Evolutionary conservation across 2,797 vertebrate genomes (phyloP).

Genomic region (Neosalanx taihuensis): DNA sequence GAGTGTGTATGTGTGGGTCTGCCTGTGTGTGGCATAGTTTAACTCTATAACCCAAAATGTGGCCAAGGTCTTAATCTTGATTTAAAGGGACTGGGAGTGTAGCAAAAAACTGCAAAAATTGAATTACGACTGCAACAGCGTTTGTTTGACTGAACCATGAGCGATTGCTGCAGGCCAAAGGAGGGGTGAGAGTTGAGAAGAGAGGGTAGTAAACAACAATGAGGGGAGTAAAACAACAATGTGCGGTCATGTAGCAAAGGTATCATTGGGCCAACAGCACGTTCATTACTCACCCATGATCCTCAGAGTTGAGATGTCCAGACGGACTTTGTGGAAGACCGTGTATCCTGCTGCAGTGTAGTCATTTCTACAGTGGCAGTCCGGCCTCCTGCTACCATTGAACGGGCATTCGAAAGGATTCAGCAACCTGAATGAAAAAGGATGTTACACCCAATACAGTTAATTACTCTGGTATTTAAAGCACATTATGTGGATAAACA

Average conservation of each 20-base stretch:
- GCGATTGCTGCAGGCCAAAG: background rate
- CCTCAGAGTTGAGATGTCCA: slow-evolving; percentile 86
- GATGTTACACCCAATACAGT: background rate
- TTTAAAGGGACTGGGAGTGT: slow-evolving; percentile 23
- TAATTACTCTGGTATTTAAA: too few species aligned
- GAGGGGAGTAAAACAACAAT: slow-evolving; percentile 50
- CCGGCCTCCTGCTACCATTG: slow-evolving; percentile 87
- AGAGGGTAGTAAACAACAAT: too few species aligned
- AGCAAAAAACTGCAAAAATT: slow-evolving; percentile 18
- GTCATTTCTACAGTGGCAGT: slow-evolving; percentile 87
- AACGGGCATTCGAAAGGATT: slow-evolving; percentile 94
- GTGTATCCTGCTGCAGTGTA: slow-evolving; percentile 89
- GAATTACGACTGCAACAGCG: background rate
- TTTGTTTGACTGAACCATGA: slow-evolving; percentile 17
- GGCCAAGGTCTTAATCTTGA: slow-evolving; percentile 35
- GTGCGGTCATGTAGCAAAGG: slow-evolving; percentile 56
- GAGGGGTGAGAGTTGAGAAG: slow-evolving; percentile 1
- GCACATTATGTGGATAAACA: too few species aligned
- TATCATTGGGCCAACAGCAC: slow-evolving; percentile 34
- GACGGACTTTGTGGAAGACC: slow-evolving; percentile 86
- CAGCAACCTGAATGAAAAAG: slow-evolving; percentile 73
- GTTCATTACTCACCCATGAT: slow-evolving; percentile 83
- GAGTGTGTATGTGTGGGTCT: slow-evolving; percentile 26
- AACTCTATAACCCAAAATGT: slow-evolving; percentile 27
- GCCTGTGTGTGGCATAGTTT: slow-evolving; percentile 29